Percentiles rank a stretch among this genome's conserved stretches.
phyloP scores from a whole-genome alignment of 2,888 invertebrate species.

The Pseudococcus jackbeardsleyi region DNA sequence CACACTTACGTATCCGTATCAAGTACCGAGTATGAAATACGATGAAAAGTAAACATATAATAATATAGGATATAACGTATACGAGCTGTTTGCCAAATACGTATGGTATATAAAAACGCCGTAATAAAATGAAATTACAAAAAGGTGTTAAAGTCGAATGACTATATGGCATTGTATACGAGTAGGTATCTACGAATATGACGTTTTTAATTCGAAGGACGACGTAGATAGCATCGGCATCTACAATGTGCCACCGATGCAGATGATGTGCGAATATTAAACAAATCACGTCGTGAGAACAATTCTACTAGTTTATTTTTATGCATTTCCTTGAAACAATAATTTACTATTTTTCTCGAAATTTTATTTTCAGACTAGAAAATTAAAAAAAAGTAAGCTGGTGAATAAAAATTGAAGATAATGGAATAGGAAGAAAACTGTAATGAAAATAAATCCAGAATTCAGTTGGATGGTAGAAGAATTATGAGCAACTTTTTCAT shows the following conservation, averaged over 20 bases:
- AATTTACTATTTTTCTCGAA: background rate
- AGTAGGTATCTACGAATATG: background rate
- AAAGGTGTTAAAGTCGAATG: conserved; percentile 34
- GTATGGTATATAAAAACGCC: background rate
- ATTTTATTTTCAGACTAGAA: too few relatives aligned
- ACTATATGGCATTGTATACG: background rate
- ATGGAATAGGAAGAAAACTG: background rate
- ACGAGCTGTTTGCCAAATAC: conserved; percentile 17
- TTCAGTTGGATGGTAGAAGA: too few relatives aligned
- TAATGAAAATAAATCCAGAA: background rate
- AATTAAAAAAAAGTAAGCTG: too few relatives aligned
- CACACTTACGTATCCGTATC: background rate
- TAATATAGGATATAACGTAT: background rate
- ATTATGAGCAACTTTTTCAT: too few relatives aligned
- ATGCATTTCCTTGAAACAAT: background rate
- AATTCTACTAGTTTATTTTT: background rate
- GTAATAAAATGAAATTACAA: conserved; percentile 29
- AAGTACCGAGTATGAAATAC: conserved; percentile 13
- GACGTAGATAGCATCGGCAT: background rate
- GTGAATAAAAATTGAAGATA: too few relatives aligned
- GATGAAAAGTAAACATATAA: conserved; percentile 23
- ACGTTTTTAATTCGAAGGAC: background rate
- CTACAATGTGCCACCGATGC: background rate
- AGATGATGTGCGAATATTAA: background rate
- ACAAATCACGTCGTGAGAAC: background rate